phyloP scores from a whole-genome alignment of 2,888 invertebrate species.

The Dynastes hyllus region DNA sequence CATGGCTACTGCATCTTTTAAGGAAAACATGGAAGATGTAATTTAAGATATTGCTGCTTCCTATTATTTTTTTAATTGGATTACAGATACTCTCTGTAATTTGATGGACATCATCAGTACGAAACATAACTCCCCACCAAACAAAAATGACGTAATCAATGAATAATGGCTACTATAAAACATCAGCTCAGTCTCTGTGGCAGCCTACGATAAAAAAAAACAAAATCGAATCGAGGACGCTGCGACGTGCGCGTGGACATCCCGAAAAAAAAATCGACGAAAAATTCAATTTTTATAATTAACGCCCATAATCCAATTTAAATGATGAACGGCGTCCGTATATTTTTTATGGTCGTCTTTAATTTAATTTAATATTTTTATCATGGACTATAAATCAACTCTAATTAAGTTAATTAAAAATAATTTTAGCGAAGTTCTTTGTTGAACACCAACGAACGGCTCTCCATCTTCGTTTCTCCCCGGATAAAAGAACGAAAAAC shows the following conservation, averaged over 20 bases:
- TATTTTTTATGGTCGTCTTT: constrained; percentile 69
- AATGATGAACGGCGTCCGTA: constrained; percentile 63
- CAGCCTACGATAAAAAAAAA: background rate
- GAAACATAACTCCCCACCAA: background rate
- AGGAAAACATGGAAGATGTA: too few species aligned
- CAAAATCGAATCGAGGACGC: constrained; percentile 9
- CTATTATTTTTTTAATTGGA: background rate
- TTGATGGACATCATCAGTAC: constrained; percentile 7
- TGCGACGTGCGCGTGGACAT: background rate
- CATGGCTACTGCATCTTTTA: too few species aligned
- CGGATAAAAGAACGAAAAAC: constrained; percentile 64
- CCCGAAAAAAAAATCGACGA: constrained; percentile 56
- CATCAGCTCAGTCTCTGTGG: background rate
- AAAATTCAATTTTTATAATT: constrained; percentile 66
- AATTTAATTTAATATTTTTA: constrained; percentile 71
- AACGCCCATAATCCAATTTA: constrained; percentile 66
- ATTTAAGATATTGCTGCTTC: too few species aligned
- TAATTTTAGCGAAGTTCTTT: constrained; percentile 69
- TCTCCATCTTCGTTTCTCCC: constrained; percentile 1
- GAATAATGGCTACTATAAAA: constrained; percentile 20
- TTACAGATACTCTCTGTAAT: constrained; percentile 2
- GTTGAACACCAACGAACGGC: constrained; percentile 46
- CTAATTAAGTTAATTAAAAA: constrained; percentile 68
- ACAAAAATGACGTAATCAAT: constrained; percentile 4
- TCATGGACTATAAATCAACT: constrained; percentile 62